Evolutionary conservation across 2,888 invertebrate species (phyloP).

Genomic region (Hemithea aestivaria): DNA sequence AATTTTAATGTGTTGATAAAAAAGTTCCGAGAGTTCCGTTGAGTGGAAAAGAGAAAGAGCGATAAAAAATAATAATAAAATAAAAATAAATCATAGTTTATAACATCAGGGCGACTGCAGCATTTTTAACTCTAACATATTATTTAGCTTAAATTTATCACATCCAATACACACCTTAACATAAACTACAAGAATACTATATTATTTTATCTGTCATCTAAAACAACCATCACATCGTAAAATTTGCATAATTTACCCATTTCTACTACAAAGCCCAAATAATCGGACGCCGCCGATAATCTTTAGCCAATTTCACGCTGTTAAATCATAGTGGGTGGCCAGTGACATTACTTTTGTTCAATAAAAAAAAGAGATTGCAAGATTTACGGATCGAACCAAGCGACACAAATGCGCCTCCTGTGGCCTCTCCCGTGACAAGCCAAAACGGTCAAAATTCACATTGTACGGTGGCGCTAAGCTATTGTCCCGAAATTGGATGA

Average conservation of each 20-base stretch:
- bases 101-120: too few species aligned
- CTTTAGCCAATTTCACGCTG: slow-evolving; percentile 52
- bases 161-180: background rate
- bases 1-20: too few species aligned
- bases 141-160: too few species aligned
- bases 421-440: slow-evolving; percentile 52
- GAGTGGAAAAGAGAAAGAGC: too few species aligned
- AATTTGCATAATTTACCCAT: slow-evolving; percentile 16
- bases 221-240: slow-evolving; percentile 9
- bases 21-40: too few species aligned
- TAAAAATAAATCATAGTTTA: too few species aligned
- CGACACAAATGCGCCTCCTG: slow-evolving; percentile 53
- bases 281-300: slow-evolving; percentile 44
- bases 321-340: slow-evolving; percentile 50
- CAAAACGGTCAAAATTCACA: slow-evolving; percentile 58
- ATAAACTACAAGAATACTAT: background rate
- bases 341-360: slow-evolving; percentile 31
- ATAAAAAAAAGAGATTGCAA: slow-evolving; percentile 27
- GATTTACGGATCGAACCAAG: slow-evolving; percentile 33
- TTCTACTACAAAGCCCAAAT: slow-evolving; percentile 22
- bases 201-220: slow-evolving; percentile 2
- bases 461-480: slow-evolving; percentile 35
- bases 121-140: too few species aligned
- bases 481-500: slow-evolving; percentile 35
- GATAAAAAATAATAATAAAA: too few species aligned